phyloP scores from a whole-genome alignment of 2,797 vertebrate genomes.

The Hirundo rustica region DNA sequence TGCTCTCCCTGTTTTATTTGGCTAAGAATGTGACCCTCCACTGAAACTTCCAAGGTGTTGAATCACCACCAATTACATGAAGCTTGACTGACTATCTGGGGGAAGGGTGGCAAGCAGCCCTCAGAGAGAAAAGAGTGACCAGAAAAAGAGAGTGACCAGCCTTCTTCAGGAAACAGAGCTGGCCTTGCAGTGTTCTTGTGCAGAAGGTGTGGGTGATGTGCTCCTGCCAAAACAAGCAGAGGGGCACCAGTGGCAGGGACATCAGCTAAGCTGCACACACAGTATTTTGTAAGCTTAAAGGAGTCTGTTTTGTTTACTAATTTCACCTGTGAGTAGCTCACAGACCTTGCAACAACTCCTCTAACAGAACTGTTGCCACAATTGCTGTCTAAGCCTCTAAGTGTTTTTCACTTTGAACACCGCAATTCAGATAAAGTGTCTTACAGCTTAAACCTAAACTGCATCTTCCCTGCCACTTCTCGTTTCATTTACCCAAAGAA shows the following conservation, averaged over 20 bases:
- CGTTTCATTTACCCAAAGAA: not conserved
- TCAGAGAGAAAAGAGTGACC: not conserved
- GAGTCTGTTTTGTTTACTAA: not conserved
- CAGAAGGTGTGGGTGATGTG: not conserved
- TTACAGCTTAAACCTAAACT: not conserved
- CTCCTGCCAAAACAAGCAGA: not conserved
- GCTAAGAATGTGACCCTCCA: not conserved
- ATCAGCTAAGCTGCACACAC: not conserved
- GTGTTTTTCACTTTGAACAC: not conserved
- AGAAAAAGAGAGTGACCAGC: not conserved
- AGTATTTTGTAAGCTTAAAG: not conserved
- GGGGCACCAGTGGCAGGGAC: not conserved
- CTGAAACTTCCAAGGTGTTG: not conserved
- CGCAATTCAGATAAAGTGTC: not conserved
- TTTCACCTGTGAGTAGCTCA: not conserved
- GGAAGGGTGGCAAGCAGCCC: not conserved
- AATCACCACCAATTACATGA: not conserved
- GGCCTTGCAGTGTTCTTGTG: not conserved
- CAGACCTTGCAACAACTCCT: not conserved
- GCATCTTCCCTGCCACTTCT: not conserved
- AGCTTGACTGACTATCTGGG: not conserved
- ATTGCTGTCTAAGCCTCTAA: not conserved
- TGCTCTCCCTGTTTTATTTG: rapidly evolving
- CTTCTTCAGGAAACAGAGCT: not conserved
- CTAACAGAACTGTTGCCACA: not conserved